Conservation (phyloP, 2,888 invertebrate genomes). For the Eristalinus sepulchralis region DNA sequence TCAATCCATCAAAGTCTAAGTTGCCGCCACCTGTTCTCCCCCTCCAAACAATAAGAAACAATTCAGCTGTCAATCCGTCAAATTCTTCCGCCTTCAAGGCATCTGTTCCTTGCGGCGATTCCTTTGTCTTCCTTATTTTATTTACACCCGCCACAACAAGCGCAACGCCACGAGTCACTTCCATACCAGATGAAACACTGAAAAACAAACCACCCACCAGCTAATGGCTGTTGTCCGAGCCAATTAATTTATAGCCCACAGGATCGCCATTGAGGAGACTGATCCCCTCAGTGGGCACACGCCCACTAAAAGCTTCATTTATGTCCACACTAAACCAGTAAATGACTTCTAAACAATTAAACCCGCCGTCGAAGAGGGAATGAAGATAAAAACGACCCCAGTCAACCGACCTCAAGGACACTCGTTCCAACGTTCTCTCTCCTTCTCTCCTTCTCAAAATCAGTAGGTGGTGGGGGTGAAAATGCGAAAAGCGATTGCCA, state of each 20-base stretch:
- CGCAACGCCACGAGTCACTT: not conserved
- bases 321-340: constrained; percentile 31
- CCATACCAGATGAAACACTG: not conserved
- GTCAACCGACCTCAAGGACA: not conserved
- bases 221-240: constrained; percentile 27
- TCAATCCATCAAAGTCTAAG: not conserved
- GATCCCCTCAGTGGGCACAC: not conserved
- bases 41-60: not conserved
- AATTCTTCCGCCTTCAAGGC: not conserved
- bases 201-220: not conserved
- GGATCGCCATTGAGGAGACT: constrained; percentile 13
- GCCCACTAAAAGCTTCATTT: constrained; percentile 1
- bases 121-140: not conserved
- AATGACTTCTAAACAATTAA: constrained; percentile 59
- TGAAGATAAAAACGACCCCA: constrained; percentile 1
- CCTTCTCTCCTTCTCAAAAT: not conserved
- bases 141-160: not conserved
- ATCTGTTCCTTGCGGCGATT: not conserved
- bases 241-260: constrained; percentile 48
- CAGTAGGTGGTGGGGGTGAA: not conserved
- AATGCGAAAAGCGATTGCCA: constrained; percentile 24
- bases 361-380: constrained; percentile 15
- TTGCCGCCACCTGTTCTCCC: not conserved
- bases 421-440: not conserved
- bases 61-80: not conserved